phyloP scores from a whole-genome alignment of 1,140 invertebrate genomes.

The Cataglyphis hispanica region DNA sequence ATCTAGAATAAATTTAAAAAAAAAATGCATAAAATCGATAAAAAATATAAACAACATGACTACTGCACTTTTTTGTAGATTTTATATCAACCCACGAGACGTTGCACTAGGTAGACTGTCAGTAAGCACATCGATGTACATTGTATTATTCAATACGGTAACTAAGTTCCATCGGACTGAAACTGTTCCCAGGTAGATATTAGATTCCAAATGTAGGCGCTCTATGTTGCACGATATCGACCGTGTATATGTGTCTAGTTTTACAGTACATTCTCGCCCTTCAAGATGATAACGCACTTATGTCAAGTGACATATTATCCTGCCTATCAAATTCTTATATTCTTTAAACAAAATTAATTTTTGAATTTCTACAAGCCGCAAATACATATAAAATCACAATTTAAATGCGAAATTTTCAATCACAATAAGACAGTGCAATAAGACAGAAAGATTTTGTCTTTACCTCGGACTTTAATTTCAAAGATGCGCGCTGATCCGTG shows the following conservation, averaged over 20 bases:
- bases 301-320: neutral
- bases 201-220: conserved; percentile 32
- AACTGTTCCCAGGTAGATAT: conserved; percentile 20
- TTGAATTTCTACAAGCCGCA: neutral
- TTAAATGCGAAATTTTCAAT: neutral
- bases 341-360: neutral
- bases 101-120: conserved; percentile 22
- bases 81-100: conserved; percentile 11
- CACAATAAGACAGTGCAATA: neutral
- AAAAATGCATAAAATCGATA: neutral
- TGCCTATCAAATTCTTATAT: neutral
- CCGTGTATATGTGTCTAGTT: conserved; percentile 37
- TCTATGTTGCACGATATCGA: conserved; percentile 46
- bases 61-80: neutral
- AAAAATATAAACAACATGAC: neutral
- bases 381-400: neutral
- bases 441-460: neutral
- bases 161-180: conserved; percentile 47
- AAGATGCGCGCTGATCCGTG: conserved; percentile 3
- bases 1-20: neutral
- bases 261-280: neutral
- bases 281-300: conserved; percentile 29
- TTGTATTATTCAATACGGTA: conserved; percentile 52
- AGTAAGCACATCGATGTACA: conserved; percentile 51
- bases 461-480: conserved; percentile 21